Evolutionary conservation across 1,140 invertebrate genomes (phyloP).

Genomic region (Grapholita molesta): DNA sequence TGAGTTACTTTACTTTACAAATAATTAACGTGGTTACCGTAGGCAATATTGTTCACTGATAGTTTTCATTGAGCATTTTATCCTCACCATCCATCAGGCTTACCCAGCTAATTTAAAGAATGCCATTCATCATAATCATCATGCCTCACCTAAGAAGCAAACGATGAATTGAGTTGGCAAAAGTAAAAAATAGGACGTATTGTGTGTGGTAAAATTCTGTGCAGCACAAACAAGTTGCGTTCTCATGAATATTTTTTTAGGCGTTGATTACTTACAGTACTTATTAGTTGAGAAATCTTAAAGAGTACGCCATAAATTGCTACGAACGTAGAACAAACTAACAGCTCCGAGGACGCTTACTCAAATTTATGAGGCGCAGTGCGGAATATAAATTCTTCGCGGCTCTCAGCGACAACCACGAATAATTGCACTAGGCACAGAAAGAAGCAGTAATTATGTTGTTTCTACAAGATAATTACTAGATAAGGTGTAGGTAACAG

Average conservation of each 20-base stretch:
- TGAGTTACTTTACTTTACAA: no score
- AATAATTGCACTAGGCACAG: conserved; percentile 51
- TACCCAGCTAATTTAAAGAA: no score
- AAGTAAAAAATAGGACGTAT: no score
- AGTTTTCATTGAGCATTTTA: no score
- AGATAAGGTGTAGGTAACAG: not conserved
- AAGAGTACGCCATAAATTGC: conserved; percentile 62
- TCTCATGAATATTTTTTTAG: not conserved
- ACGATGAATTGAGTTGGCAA: no score
- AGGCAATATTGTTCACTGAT: no score
- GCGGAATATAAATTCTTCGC: conserved; percentile 70
- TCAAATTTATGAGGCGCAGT: conserved; percentile 72
- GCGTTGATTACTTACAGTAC: conserved; percentile 19
- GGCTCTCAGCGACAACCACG: conserved; percentile 43
- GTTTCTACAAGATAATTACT: conserved; percentile 10
- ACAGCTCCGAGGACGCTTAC: conserved; percentile 55
- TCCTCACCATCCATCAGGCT: no score
- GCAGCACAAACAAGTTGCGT: no score
- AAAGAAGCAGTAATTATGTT: conserved; percentile 16
- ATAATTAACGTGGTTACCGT: no score
- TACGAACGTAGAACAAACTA: conserved; percentile 58
- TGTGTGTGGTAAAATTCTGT: no score
- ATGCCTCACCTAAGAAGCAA: no score
- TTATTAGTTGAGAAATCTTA: conserved; percentile 60
- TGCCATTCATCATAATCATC: no score